phyloP scores from a whole-genome alignment of 1,140 invertebrate genomes.

The Penaeus chinensis region DNA sequence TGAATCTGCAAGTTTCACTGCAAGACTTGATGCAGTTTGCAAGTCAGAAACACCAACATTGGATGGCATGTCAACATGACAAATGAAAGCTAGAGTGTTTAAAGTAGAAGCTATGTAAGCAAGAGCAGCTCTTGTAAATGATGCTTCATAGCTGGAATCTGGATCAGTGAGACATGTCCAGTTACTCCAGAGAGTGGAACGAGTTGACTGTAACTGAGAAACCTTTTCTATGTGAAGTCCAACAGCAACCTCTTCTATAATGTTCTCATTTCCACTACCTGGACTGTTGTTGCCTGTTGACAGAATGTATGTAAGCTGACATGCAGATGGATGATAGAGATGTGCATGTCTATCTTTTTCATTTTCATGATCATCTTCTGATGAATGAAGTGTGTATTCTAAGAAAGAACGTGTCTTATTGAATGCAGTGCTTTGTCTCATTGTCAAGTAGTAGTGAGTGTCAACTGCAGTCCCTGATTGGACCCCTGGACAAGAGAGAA shows the following conservation, averaged over 20 bases:
- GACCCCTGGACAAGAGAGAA: constrained; percentile 36
- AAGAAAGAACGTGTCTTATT: constrained; percentile 23
- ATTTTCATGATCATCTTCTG: constrained; percentile 33
- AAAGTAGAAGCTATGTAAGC: constrained; percentile 33
- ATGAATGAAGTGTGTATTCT: neutral
- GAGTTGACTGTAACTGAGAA: constrained; percentile 68
- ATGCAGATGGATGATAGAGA: constrained; percentile 40
- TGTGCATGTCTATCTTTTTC: neutral
- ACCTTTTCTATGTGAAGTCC: constrained; percentile 67
- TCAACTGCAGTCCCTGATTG: constrained; percentile 4
- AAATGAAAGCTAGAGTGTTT: constrained; percentile 3
- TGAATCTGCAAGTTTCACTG: constrained; percentile 11
- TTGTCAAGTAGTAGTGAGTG: constrained; percentile 35
- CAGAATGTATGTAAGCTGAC: constrained; percentile 52
- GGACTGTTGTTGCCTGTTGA: constrained; percentile 22
- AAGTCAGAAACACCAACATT: constrained; percentile 24
- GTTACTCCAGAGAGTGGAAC: constrained; percentile 72
- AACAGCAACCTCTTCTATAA: constrained; percentile 65
- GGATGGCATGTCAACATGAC: constrained; percentile 10
- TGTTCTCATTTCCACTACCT: neutral
- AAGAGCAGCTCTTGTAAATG: constrained; percentile 43
- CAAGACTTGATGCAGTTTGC: constrained; percentile 17
- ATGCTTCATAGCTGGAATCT: constrained; percentile 44
- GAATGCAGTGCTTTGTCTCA: constrained; percentile 32
- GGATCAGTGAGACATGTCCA: constrained; percentile 64